Conservation (phyloP, 2,113 vertebrate genomes). For the Chloropsis cyanopogon region DNA sequence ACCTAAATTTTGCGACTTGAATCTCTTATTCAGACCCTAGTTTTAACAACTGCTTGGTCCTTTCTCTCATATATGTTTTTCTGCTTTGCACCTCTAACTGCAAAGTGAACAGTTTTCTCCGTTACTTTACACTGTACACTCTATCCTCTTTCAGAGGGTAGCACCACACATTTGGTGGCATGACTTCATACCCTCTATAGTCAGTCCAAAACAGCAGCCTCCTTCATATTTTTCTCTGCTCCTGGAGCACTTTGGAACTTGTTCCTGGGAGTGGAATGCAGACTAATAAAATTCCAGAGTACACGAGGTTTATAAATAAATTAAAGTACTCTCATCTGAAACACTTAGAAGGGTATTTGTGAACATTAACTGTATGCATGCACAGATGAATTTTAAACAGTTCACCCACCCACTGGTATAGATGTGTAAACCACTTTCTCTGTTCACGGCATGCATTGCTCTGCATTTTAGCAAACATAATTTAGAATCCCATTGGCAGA, state of each 20-base stretch:
- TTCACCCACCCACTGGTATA: background rate
- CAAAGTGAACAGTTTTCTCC: background rate
- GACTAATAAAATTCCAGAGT: conserved; percentile 27
- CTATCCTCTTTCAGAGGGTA: background rate
- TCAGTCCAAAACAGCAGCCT: background rate
- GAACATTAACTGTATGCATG: background rate
- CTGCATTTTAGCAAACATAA: background rate
- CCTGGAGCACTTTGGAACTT: conserved; percentile 5
- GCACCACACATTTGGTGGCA: background rate
- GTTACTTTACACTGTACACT: background rate
- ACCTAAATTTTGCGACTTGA: background rate
- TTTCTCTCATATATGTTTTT: accelerated
- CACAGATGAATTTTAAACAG: background rate
- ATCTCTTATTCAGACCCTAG: background rate
- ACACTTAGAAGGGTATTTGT: background rate
- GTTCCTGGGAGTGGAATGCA: conserved; percentile 21
- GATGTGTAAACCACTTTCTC: background rate
- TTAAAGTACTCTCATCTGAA: conserved; percentile 8
- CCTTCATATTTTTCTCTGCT: background rate
- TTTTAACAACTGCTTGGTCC: background rate
- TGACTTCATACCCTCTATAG: background rate
- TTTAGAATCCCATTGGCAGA: background rate
- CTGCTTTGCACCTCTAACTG: background rate
- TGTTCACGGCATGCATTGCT: background rate
- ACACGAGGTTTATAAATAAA: conserved; percentile 28